phyloP scores from a whole-genome alignment of 2,113 vertebrate species.

The Hipposideros armiger region DNA sequence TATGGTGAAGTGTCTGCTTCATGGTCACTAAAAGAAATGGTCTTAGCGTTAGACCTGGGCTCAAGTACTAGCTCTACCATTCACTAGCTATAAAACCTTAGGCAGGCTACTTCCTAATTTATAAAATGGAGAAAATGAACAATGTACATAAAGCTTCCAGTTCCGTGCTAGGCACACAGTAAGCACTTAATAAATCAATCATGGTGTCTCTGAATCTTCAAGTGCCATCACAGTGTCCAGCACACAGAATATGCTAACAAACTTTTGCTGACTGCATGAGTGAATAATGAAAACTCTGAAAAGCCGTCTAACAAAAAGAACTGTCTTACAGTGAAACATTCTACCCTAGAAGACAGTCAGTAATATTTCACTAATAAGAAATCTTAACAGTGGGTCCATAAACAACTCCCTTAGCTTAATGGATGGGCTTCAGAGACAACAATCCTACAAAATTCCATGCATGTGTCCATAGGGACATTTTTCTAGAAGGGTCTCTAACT shows the following conservation, averaged over 20 bases:
- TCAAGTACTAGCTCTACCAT: background rate
- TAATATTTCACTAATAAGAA: background rate
- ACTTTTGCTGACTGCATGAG: background rate
- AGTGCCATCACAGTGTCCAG: background rate
- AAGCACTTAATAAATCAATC: background rate
- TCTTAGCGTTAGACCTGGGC: background rate
- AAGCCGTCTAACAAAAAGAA: background rate
- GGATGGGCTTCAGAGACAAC: background rate
- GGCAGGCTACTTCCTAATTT: background rate
- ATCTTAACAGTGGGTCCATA: background rate
- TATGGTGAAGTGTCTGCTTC: background rate
- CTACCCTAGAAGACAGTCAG: background rate
- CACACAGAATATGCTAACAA: background rate
- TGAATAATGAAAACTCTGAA: slow-evolving; percentile 14
- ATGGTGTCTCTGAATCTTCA: background rate
- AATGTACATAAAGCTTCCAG: background rate
- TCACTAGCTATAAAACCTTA: background rate
- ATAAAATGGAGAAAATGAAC: background rate
- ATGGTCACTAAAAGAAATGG: background rate
- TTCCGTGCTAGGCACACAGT: background rate
- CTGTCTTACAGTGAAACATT: background rate
- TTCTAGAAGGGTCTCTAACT: background rate
- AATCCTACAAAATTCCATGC: background rate
- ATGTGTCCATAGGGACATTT: background rate
- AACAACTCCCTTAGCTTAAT: background rate